phyloP scores from a whole-genome alignment of 2,797 vertebrate species.

The Parambassis ranga region DNA sequence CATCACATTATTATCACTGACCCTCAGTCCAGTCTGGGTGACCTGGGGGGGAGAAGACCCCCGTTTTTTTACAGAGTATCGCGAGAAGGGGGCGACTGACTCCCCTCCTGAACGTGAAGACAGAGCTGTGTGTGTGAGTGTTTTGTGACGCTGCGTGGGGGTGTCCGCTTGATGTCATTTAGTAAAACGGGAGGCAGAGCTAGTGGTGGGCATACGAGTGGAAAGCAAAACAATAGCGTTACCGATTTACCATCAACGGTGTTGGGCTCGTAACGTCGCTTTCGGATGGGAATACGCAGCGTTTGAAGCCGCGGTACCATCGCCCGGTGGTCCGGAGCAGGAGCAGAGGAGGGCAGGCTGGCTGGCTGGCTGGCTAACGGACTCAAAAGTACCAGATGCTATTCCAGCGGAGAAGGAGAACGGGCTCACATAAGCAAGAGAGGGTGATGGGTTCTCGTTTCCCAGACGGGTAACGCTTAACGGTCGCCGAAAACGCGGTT shows the following conservation, averaged over 20 bases:
- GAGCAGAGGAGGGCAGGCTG: slow-evolving; percentile 30
- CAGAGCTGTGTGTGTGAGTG: slow-evolving; percentile 4
- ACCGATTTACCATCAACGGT: not conserved
- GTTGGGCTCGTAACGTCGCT: not conserved
- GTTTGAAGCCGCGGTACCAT: not conserved
- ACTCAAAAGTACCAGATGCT: slow-evolving; percentile 75
- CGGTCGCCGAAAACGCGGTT: slow-evolving; percentile 3
- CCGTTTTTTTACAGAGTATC: slow-evolving; percentile 40
- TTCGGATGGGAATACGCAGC: slow-evolving; percentile 2
- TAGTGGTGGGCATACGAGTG: slow-evolving; percentile 49
- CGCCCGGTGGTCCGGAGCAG: not conserved
- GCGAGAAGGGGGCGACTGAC: slow-evolving; percentile 68
- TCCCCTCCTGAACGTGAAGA: slow-evolving; percentile 49
- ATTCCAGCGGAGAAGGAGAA: slow-evolving; percentile 68
- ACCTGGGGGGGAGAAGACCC: slow-evolving; percentile 16
- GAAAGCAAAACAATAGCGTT: slow-evolving; percentile 60
- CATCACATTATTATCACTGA: no score
- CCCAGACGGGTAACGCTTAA: slow-evolving; percentile 65
- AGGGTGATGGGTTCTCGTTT: slow-evolving; percentile 73
- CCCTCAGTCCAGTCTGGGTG: not conserved
- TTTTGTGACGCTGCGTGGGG: slow-evolving; percentile 53
- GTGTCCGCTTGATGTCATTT: slow-evolving; percentile 74
- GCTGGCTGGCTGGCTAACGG: slow-evolving; percentile 49
- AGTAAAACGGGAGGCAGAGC: slow-evolving; percentile 64
- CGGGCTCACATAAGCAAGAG: slow-evolving; percentile 57